These are phyloP conservation scores for Microchrysa polita DNA, from an alignment of 2,888 invertebrate species.

Conservation along the genomic window DNA sequence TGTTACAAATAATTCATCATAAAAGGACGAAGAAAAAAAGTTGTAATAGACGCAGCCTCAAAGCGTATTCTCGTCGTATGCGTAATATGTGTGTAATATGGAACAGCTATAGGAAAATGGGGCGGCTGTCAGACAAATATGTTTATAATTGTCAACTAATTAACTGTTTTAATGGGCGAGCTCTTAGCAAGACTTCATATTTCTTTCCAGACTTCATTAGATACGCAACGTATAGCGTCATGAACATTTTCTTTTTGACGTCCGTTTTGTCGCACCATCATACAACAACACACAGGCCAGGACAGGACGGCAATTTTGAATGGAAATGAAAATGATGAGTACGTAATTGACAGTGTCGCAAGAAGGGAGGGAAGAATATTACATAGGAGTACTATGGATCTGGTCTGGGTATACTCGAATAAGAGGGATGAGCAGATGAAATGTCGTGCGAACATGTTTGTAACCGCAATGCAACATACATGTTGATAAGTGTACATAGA, in stretches of 20 bases:
- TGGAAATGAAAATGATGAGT: too few species aligned
- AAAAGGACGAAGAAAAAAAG: slow-evolving; percentile 18
- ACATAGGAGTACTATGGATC: too few species aligned
- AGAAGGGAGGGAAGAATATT: too few species aligned
- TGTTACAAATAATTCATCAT: slow-evolving; percentile 34
- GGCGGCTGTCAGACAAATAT: slow-evolving; percentile 42
- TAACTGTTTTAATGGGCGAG: slow-evolving; percentile 48
- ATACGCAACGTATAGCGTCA: slow-evolving; percentile 46
- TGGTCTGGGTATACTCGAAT: not conserved
- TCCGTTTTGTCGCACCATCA: not conserved
- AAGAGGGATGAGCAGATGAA: slow-evolving; percentile 21
- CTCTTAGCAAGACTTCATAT: slow-evolving; percentile 41
- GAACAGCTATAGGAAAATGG: slow-evolving; percentile 31
- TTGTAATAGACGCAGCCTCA: slow-evolving; percentile 13
- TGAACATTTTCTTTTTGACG: slow-evolving; percentile 21
- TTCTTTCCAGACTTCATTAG: slow-evolving; percentile 49
- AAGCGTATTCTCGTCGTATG: slow-evolving; percentile 14
- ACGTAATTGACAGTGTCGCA: too few species aligned
- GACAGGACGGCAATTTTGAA: too few species aligned
- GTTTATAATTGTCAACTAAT: slow-evolving; percentile 50
- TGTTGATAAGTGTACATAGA: not conserved
- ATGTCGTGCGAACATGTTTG: slow-evolving; percentile 28
- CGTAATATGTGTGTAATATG: slow-evolving; percentile 31
- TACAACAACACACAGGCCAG: too few species aligned
- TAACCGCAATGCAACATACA: slow-evolving; percentile 33